Conservation (phyloP, 2,113 vertebrate species). For the Syrmaticus mikado region DNA sequence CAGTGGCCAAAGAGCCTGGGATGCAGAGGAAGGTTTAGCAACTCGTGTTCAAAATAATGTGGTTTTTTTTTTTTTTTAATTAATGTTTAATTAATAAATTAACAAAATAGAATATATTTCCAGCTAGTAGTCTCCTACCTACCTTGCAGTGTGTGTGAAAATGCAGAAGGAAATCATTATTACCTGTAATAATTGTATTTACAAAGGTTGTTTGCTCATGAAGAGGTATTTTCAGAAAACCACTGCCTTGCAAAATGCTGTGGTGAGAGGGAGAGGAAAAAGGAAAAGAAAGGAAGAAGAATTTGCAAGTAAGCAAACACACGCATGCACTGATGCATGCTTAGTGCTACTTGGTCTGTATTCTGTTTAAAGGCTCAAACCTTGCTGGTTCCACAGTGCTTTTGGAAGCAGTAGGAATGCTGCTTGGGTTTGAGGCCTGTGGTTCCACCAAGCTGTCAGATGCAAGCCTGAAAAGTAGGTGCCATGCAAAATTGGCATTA, state of each 20-base stretch:
- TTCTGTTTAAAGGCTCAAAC: not conserved
- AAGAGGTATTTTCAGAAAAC: not conserved
- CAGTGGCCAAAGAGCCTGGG: not conserved
- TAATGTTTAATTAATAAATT: not conserved
- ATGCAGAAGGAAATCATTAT: not conserved
- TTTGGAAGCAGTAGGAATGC: not conserved
- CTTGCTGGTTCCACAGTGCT: not conserved
- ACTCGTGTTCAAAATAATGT: not conserved
- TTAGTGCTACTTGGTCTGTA: not conserved
- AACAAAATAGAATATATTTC: not conserved
- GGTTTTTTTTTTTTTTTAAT: not conserved
- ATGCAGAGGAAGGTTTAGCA: not conserved
- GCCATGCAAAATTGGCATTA: not conserved
- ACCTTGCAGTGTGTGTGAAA: not conserved
- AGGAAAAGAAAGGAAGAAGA: not conserved
- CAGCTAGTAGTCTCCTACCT: not conserved
- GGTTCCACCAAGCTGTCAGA: not conserved
- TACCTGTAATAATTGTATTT: not conserved
- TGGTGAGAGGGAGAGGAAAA: not conserved
- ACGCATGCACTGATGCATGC: rapidly evolving
- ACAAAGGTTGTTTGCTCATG: not conserved
- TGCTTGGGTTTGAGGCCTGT: not conserved
- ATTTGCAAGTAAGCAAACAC: too few species aligned
- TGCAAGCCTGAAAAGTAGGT: not conserved
- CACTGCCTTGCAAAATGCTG: not conserved